phyloP scores from a whole-genome alignment of 2,113 vertebrate genomes.

The Notothenia rossii region DNA sequence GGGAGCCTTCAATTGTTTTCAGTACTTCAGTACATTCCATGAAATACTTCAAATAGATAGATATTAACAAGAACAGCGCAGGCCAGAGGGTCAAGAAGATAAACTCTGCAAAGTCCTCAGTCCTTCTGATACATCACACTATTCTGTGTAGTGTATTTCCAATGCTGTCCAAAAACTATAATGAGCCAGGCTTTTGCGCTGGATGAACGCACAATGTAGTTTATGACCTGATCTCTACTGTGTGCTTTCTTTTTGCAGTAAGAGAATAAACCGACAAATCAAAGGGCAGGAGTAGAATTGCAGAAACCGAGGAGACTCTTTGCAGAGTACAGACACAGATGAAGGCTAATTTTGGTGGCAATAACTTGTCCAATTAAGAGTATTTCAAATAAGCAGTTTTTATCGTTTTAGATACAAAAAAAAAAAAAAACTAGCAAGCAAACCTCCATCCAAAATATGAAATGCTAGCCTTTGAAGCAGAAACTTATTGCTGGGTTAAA shows the following conservation, averaged over 20 bases:
- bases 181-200: neutral
- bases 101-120: slow-evolving; percentile 9
- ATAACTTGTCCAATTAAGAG: neutral
- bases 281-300: neutral
- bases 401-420: neutral
- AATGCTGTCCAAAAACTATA: neutral
- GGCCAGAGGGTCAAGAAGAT: slow-evolving; percentile 27
- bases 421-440: neutral
- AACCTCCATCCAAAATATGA: neutral
- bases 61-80: slow-evolving; percentile 7
- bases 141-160: neutral
- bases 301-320: neutral
- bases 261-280: neutral
- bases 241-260: neutral
- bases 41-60: slow-evolving; percentile 3
- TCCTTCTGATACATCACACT: neutral
- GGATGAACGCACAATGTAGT: neutral
- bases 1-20: slow-evolving; percentile 46
- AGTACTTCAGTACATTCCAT: slow-evolving; percentile 9
- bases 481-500: too few species aligned
- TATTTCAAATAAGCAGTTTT: neutral
- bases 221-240: neutral
- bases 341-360: neutral
- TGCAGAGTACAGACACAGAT: neutral
- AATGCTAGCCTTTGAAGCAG: too few species aligned